Base-by-base conservation (phyloP, 2,113 vertebrate species). In the Nesoenas mayeri region DNA sequence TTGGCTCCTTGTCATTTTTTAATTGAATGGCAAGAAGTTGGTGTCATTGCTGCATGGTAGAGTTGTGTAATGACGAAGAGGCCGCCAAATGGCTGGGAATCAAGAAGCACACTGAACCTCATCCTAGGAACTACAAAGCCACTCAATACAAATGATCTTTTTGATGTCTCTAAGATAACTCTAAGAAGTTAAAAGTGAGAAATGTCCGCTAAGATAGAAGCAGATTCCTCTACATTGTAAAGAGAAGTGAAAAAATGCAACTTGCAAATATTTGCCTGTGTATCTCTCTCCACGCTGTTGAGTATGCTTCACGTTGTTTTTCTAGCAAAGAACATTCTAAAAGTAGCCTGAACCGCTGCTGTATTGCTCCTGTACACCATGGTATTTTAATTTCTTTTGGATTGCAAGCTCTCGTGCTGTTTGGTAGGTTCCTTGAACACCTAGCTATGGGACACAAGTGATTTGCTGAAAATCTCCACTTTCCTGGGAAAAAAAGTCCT, bases 1-100 rank as follows among this genome's bases (percentile, higher is more conserved):
- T 88, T 94, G 81, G 58, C 85, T 91, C 66, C 80, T 53, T 92
- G 61, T 72, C 73, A 91, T 77, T 96, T 94, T 89, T 79, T 69
- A 91, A 89, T 88, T 91, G 89, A 91, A 91, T 8, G 47, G 38
- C 81, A 94, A 90, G 88, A 81, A 78, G 83, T 66, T 87, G 20
- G 38, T 86, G 88, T 90, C 80, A 79, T 54, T 91, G 86, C 75
- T 91, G 88, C 69, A 13, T 9, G 36, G 82, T 94, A 42, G 44
- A 54, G 74, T 85, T 85, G 90, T 90, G 90, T 44, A 95, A 86
- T 32, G n/a, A 28, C 1, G 13, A 51, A 53, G 61, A 9, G 31
- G 90, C 64, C 9, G 25, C 75, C 94, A 93, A 88, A 83, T 47
- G 79, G 67, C 90, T 86, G 77, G 11, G 53, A 93, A 57, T 85